phyloP scores from a whole-genome alignment of 1,140 invertebrate genomes.

The Cryptotermes secundus region DNA sequence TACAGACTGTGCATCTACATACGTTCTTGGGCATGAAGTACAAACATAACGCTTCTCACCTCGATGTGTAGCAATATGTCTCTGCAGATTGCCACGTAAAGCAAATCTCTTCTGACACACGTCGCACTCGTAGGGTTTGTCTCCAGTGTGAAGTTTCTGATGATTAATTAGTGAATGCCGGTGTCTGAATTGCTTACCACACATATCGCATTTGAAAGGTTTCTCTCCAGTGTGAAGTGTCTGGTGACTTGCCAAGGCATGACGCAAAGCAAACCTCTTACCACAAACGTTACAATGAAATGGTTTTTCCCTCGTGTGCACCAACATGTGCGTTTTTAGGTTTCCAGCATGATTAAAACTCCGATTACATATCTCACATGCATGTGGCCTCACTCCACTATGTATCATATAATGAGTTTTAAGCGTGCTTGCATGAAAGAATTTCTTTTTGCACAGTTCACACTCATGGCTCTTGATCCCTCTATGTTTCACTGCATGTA shows the following conservation, averaged over 20 bases:
- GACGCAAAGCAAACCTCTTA: background rate
- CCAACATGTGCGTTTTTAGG: background rate
- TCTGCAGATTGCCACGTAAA: background rate
- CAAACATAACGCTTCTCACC: background rate
- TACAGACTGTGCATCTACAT: background rate
- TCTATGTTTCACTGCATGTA: background rate
- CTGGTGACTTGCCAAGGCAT: background rate
- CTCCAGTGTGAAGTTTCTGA: background rate
- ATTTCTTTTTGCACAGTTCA: conserved; percentile 25
- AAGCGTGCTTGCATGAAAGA: background rate
- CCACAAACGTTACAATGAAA: background rate
- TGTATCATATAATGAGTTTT: background rate
- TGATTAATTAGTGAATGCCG: background rate
- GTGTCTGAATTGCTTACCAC: background rate
- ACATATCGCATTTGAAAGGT: background rate
- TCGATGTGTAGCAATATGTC: background rate
- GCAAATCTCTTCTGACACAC: background rate
- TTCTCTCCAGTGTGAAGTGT: background rate
- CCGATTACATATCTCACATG: background rate
- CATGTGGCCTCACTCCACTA: background rate
- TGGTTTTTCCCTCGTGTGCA: background rate
- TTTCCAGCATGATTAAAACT: background rate
- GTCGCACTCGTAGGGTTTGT: background rate
- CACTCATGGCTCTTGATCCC: background rate
- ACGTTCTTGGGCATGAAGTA: background rate